A percentile compares a stretch with the other conserved stretches of the same genome.
These are phyloP conservation scores for Ophraella communa DNA, from an alignment of 2,888 invertebrate species.

Conservation along the genomic window DNA sequence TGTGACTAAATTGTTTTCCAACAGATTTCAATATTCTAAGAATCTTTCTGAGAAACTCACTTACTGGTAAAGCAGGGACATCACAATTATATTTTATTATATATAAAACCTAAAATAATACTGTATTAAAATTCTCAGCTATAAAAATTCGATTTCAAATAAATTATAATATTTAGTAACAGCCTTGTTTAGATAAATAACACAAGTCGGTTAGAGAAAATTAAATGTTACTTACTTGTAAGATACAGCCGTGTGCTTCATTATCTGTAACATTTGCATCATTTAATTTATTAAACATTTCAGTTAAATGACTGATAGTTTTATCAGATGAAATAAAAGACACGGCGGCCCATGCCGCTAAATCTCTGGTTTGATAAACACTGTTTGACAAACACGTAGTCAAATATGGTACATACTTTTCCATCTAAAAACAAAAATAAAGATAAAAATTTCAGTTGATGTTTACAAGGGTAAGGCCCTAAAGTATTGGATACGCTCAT, in stretches of 20 bases:
- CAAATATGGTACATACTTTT: conserved; percentile 71
- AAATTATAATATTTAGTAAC: no score
- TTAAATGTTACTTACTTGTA: conserved; percentile 65
- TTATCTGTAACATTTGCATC: conserved; percentile 61
- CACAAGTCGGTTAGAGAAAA: background rate
- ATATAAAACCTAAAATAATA: conserved; percentile 45
- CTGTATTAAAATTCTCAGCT: no score
- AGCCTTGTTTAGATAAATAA: no score
- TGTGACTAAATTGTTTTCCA: conserved; percentile 47
- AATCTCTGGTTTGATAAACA: conserved; percentile 72
- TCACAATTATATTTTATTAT: conserved; percentile 44
- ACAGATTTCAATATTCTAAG: conserved; percentile 47
- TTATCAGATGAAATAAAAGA: conserved; percentile 62
- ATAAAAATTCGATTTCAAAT: no score
- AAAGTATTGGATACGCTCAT: no score
- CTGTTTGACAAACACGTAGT: conserved; percentile 69
- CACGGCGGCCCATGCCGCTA: conserved; percentile 75
- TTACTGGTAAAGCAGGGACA: conserved; percentile 39
- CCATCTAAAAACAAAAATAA: conserved; percentile 62
- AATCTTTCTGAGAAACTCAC: conserved; percentile 41
- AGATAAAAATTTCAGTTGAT: no score
- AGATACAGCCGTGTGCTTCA: conserved; percentile 69
- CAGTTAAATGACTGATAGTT: conserved; percentile 49
- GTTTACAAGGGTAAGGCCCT: no score
- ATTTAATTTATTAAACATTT: conserved; percentile 42